Conservation (phyloP, 2,888 invertebrate genomes). For the Pterostichus madidus region DNA sequence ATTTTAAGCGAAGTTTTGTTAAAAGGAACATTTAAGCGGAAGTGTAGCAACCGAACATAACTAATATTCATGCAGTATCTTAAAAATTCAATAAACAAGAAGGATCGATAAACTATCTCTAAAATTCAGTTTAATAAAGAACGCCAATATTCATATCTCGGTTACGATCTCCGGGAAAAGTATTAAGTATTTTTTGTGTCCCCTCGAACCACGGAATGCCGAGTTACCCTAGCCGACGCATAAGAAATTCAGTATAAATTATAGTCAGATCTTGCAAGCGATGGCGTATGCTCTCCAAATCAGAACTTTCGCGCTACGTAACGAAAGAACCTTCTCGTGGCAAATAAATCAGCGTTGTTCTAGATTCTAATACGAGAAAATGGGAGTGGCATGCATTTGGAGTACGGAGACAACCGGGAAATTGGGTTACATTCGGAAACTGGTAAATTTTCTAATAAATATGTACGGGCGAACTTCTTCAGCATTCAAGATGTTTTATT, state of each 20-base stretch:
- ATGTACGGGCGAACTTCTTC: neutral
- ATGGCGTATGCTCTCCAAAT: conserved; percentile 46
- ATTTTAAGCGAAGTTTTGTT: too few relatives aligned
- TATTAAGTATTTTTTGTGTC: conserved; percentile 44
- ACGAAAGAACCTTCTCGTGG: conserved; percentile 17
- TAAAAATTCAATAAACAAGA: too few relatives aligned
- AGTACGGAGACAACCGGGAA: conserved; percentile 6
- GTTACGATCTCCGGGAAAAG: conserved; percentile 34
- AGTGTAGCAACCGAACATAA: too few relatives aligned
- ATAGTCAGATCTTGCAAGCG: conserved; percentile 34
- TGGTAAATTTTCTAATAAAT: conserved; percentile 35
- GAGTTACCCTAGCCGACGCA: conserved; percentile 18
- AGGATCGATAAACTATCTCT: conserved; percentile 21
- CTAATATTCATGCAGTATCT: too few relatives aligned
- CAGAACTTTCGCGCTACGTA: conserved; percentile 30
- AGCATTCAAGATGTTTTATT: conserved; percentile 17
- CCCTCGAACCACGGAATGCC: conserved; percentile 20
- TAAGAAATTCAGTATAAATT: conserved; percentile 48
- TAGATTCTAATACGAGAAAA: conserved; percentile 26
- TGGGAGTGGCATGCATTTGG: conserved; percentile 15
- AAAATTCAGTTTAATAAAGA: conserved; percentile 31
- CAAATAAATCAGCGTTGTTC: conserved; percentile 19
- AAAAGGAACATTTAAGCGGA: too few relatives aligned
- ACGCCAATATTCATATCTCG: conserved; percentile 40
- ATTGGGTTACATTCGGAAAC: conserved; percentile 35